A percentile compares a stretch with the other conserved stretches of the same genome.
These are phyloP conservation scores for human (Homo sapiens) DNA, from an alignment of 2,113 vertebrate genomes.

Conservation along the genomic window DNA sequence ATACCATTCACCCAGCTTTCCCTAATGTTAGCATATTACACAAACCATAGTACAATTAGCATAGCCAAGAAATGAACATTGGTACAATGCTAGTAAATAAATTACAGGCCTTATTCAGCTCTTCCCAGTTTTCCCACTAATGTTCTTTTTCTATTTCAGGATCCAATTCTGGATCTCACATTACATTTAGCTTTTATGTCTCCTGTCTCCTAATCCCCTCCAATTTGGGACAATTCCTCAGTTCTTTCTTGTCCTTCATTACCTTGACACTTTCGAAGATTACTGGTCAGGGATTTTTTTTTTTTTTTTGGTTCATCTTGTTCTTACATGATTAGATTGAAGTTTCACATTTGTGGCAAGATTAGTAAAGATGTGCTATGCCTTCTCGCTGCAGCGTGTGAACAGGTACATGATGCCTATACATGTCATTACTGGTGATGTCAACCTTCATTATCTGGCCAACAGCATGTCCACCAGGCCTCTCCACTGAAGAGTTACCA, in stretches of 20 bases:
- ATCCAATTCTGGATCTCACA: neutral
- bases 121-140: neutral
- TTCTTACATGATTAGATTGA: neutral
- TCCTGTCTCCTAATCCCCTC: neutral
- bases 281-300: neutral
- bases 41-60: neutral
- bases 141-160: neutral
- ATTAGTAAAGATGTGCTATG: neutral
- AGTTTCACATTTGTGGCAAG: neutral
- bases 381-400: neutral
- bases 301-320: neutral
- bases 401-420: neutral
- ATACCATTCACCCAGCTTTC: neutral
- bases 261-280: neutral
- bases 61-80: neutral
- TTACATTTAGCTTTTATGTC: neutral
- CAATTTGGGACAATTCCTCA: neutral
- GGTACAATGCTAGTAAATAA: neutral
- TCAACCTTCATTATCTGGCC: neutral
- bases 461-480: fast-evolving
- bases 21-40: neutral
- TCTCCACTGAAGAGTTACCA: neutral
- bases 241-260: neutral
- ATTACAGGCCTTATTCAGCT: neutral
- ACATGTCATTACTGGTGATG: neutral